A percentile compares a stretch with the other conserved stretches of the same genome.
Conservation (phyloP, 1,140 invertebrate genomes). For the Papilio xuthus region DNA sequence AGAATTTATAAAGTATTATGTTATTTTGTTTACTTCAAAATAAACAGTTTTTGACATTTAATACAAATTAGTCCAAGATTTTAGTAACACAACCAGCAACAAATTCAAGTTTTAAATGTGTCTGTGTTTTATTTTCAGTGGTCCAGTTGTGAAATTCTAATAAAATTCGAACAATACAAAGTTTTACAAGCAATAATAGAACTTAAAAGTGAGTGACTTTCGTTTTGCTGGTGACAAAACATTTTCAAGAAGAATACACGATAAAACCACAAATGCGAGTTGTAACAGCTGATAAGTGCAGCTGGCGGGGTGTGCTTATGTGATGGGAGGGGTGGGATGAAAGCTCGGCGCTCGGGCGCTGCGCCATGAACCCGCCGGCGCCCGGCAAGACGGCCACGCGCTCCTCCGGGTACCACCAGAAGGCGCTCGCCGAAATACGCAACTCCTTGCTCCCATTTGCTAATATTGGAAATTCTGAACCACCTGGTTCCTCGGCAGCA, state of each 20-base stretch:
- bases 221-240: slow-evolving; percentile 37
- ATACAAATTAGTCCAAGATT: background rate
- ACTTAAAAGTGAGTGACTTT: slow-evolving; percentile 38
- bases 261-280: slow-evolving; percentile 61
- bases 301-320: slow-evolving; percentile 63
- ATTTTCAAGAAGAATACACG: slow-evolving; percentile 45
- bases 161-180: slow-evolving; percentile 35
- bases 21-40: background rate
- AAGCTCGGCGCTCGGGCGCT: slow-evolving; percentile 78
- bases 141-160: slow-evolving; percentile 19
- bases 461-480: slow-evolving; percentile 84
- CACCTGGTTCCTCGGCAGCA: slow-evolving; percentile 87
- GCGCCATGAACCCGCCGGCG: slow-evolving; percentile 86
- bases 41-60: slow-evolving; percentile 5
- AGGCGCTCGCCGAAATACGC: slow-evolving; percentile 93
- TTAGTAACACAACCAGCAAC: background rate
- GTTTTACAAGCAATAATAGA: slow-evolving; percentile 39
- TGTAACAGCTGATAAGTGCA: slow-evolving; percentile 56
- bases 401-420: slow-evolving; percentile 92
- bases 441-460: slow-evolving; percentile 93
- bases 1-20: background rate
- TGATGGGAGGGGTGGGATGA: slow-evolving; percentile 79
- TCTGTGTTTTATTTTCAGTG: slow-evolving; percentile 36
- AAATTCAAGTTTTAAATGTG: background rate
- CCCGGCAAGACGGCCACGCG: slow-evolving; percentile 86